Evolutionary conservation across 30 jellyfish, hydroid and myxozoan genomes (phyloP).

Genomic region (Aurelia sp.): DNA sequence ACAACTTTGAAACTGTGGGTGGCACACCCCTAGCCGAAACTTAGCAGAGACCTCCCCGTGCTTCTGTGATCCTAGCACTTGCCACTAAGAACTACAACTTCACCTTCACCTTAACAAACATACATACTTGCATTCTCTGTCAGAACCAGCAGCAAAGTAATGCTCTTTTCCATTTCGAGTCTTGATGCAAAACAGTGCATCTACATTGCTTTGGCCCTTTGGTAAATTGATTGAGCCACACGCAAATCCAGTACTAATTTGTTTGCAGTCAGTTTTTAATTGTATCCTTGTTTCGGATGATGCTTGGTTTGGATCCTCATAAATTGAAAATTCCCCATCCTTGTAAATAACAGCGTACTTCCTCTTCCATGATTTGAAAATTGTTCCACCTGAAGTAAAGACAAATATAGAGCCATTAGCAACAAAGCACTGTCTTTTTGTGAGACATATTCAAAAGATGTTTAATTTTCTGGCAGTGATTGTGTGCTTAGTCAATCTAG

Average conservation of each 20-base stretch:
- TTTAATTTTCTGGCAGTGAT: not conserved
- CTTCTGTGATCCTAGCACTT: too few relatives aligned
- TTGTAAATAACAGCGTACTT: slow-evolving; percentile 77
- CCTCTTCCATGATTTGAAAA: slow-evolving; percentile 90
- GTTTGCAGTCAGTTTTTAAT: slow-evolving; percentile 64
- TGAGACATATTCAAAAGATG: not conserved
- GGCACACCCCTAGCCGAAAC: too few relatives aligned
- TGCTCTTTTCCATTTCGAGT: slow-evolving; percentile 66
- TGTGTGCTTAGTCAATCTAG: not conserved
- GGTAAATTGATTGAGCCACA: slow-evolving; percentile 93
- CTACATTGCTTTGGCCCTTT: slow-evolving; percentile 84
- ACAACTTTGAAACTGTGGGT: too few relatives aligned
- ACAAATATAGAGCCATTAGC: too few relatives aligned
- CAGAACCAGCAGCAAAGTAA: slow-evolving; percentile 83
- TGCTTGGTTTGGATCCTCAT: slow-evolving; percentile 79
- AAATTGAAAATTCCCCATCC: slow-evolving; percentile 91
- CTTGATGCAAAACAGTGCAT: slow-evolving; percentile 81
- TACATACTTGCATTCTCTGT: slow-evolving; percentile 88
- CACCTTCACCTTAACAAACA: not conserved
- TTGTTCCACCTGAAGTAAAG: slow-evolving; percentile 67
- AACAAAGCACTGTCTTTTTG: too few relatives aligned
- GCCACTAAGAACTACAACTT: too few relatives aligned
- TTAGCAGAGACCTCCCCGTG: too few relatives aligned
- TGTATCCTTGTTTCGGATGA: slow-evolving; percentile 84
- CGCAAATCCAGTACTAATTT: slow-evolving; percentile 85